Base-by-base conservation (phyloP, 2,888 invertebrate genomes). In the Ormyrus nitidulus region DNA sequence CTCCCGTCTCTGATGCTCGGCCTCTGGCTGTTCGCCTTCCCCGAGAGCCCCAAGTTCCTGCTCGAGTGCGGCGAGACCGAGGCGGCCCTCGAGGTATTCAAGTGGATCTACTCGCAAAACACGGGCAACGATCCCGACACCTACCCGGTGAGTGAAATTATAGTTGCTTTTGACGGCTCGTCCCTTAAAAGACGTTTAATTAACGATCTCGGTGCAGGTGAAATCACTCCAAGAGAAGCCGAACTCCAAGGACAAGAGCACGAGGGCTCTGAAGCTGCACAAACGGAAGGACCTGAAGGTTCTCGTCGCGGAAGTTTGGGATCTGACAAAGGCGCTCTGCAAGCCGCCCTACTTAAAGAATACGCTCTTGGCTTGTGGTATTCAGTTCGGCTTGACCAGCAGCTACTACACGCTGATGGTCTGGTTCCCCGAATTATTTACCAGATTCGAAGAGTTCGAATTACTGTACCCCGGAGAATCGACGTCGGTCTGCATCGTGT, bases 331-430 rank as follows among this genome's bases (percentile, higher is more conserved):
- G 88, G 93, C 94, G 2, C 92, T 96, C 7, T 96, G 94, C 91
- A 93, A 92, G 85, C 93, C 95, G 2, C 95, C 95, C 10, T 95
- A 95, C 91, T 91, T 95, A 70, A 93, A 94, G 86, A 95, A 95
- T 89, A 96, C 96, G 49, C 88, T 95, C 74, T 92, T 96, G 80
- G 95, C 96, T 68, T 95, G 96, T 89, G 92, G 94, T 59, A 95
- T 97, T 84, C 96, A 96, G 88, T 96, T 96, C 89, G 96, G 96
- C 85, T 91, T 96, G 81, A 96, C 96, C 61, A 94, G 95, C 91
- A 97, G 97, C 88, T 97, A 97, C 91, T 97, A 97, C 90, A 97
- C 97, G 7, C 91, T 97, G 62, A 97, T 96, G 95, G 94, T 97
- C 89, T 97, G 97, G 97, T 97, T 97, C 91, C 97, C 97, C 11